Base-by-base conservation (phyloP, 37 sponge, comb jelly and placozoan genomes). In the Mnemiopsis leidyi region DNA sequence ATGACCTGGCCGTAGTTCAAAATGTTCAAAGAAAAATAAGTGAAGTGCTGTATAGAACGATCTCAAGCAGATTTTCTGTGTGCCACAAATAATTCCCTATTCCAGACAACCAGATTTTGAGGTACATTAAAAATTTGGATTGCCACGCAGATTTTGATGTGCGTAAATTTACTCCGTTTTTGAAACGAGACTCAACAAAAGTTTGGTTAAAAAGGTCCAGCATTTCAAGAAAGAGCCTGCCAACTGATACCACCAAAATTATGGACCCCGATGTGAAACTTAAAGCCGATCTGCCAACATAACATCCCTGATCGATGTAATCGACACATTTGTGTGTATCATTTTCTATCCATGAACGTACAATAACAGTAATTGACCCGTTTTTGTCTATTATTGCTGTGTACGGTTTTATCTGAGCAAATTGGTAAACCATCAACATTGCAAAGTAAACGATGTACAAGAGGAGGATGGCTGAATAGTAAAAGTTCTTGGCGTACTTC, bases 401-500 rank as follows among this genome's bases (percentile, higher is more conserved):
- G 33, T 34, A 77, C 3, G 79, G 79, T 32, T 34, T 77, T 33
- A 77, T 77, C 79, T 33, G 79, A 20, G 79, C 16, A 26, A 77
- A 34, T 20, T 77, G 32, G 18, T 77, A 77, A 9, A 32, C 32
- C 21, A 77, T 26, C 79, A 77, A 18, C 79, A 32, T 32, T 33
- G 1, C 33, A 36, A 77, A 77, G 79, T 34, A 77, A 18, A 77
- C 36, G 3, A 77, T 1, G 36, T 77, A 77, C 1, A 34, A 77
- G 18, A 77, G 35, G 18, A 77, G 33, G 34, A 36, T 77, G 79
- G 33, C 20, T 32, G 92, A 31, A 76, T 92, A 92, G 88, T 36
- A 94, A 69, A 92, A 76, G 26, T 0, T 30, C 0, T 48, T 26
- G 24, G 92, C 94, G 38, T 76, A 94, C 7, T 29, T 5, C 3